Conservation (phyloP, 2,797 vertebrate species). For the Acrocephalus scirpaceus region DNA sequence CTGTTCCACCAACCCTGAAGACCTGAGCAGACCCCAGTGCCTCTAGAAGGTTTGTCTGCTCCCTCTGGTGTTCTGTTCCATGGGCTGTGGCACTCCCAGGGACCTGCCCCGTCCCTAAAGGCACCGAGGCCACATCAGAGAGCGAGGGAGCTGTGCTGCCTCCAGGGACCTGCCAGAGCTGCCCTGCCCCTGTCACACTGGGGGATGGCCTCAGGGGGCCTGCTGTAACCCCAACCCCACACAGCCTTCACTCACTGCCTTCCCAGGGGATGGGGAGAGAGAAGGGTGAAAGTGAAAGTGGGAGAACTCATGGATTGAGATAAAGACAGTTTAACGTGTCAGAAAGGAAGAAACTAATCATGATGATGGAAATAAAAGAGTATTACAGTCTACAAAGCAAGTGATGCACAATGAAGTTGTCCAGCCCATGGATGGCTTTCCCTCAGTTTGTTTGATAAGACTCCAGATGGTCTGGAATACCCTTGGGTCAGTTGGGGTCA, state of each 20-base stretch:
- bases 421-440: neutral
- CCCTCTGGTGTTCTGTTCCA: neutral
- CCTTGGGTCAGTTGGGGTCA: neutral
- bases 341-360: neutral
- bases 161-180: neutral
- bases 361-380: neutral
- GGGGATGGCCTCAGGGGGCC: neutral
- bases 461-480: neutral
- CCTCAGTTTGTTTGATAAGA: neutral
- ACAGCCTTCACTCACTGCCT: neutral
- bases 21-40: neutral
- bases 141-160: neutral
- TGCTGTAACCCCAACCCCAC: neutral
- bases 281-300: neutral
- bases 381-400: neutral
- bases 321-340: neutral
- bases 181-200: rapidly evolving
- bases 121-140: neutral
- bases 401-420: neutral
- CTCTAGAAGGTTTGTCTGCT: neutral
- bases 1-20: neutral
- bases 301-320: rapidly evolving
- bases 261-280: neutral
- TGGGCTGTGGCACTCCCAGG: neutral
- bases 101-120: neutral